Evolutionary conservation across 2,888 invertebrate species (phyloP).

Genomic region (Carabus problematicus): DNA sequence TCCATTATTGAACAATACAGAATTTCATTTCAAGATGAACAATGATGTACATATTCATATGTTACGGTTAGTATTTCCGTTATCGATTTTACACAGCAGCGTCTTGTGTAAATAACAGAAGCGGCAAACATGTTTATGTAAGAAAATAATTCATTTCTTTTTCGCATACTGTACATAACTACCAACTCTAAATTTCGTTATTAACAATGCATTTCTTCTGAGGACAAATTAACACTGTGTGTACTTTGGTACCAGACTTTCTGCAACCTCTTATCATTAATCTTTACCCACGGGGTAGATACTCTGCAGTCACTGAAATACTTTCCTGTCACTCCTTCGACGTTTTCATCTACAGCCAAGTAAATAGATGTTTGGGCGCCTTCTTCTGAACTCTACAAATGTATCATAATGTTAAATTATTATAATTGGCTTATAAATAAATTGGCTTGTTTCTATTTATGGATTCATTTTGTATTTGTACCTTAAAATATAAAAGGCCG

Average conservation of each 20-base stretch:
- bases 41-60: too few relatives aligned
- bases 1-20: too few relatives aligned
- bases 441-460: neutral
- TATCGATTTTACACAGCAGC: too few relatives aligned
- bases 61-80: too few relatives aligned
- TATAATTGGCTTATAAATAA: constrained; percentile 45
- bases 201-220: constrained; percentile 61
- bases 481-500: constrained; percentile 11
- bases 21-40: too few relatives aligned
- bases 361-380: constrained; percentile 84
- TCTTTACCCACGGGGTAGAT: constrained; percentile 63
- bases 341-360: constrained; percentile 76
- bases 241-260: constrained; percentile 86
- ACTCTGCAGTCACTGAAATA: constrained; percentile 82
- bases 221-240: constrained; percentile 72
- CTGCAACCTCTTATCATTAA: constrained; percentile 72
- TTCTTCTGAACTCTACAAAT: constrained; percentile 74
- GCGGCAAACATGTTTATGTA: too few relatives aligned
- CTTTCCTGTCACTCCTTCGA: constrained; percentile 75
- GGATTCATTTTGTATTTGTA: neutral
- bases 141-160: too few relatives aligned
- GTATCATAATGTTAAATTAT: constrained; percentile 72
- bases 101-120: too few relatives aligned
- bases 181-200: neutral
- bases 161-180: too few relatives aligned